Evolutionary conservation across 2,888 invertebrate species (phyloP).

Genomic region (Hirtodrosophila confusa): DNA sequence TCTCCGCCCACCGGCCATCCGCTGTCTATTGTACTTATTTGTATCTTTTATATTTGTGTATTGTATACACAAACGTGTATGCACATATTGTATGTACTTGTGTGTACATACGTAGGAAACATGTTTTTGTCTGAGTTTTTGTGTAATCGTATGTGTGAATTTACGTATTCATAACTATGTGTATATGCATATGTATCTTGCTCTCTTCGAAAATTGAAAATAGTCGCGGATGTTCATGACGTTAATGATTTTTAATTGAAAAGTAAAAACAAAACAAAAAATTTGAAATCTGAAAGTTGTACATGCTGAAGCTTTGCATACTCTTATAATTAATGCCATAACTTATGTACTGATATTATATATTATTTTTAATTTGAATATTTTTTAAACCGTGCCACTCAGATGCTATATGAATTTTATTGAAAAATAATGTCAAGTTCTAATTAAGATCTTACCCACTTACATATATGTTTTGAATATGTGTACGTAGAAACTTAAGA

Average conservation of each 20-base stretch:
- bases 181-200: conserved; percentile 26
- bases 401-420: too few species aligned
- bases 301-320: conserved; percentile 7
- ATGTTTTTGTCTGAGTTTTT: conserved; percentile 20
- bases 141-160: conserved; percentile 37
- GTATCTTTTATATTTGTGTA: conserved; percentile 44
- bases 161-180: conserved; percentile 46
- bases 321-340: conserved; percentile 6
- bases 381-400: too few species aligned
- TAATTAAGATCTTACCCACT: too few species aligned
- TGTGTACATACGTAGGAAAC: conserved; percentile 2
- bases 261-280: conserved; percentile 26
- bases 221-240: conserved; percentile 66
- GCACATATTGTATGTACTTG: conserved; percentile 12
- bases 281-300: conserved; percentile 6
- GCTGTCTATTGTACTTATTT: conserved; percentile 36
- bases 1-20: background rate
- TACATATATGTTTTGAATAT: too few species aligned
- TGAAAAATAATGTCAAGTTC: too few species aligned
- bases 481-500: too few species aligned
- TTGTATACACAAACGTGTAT: conserved; percentile 18
- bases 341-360: conserved; percentile 6
- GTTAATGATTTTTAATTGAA: conserved; percentile 66
- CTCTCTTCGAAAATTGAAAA: conserved; percentile 64
- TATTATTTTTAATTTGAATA: too few species aligned